Base-by-base conservation (phyloP, 1,140 invertebrate species). In the Hestina assimilis region DNA sequence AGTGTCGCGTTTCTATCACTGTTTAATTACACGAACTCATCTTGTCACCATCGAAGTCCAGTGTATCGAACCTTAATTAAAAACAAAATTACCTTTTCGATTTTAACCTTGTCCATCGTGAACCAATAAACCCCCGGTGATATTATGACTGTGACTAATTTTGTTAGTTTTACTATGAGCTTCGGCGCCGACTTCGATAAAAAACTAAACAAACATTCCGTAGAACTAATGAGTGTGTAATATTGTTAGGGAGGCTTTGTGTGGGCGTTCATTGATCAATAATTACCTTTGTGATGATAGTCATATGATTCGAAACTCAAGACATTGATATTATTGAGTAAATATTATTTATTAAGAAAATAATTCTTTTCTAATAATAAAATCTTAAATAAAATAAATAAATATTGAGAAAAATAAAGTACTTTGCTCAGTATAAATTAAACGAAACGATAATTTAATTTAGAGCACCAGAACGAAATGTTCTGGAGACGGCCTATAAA, bases 151-250 rank as follows among this genome's bases (percentile, higher is more conserved):
- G 80, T 82, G 72, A 79, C 77, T 81, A 79, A 85, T 87, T 81
- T 60, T 78, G 77, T 87, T 87, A 77, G 79, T 79, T 79, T 79
- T 76, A 69, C 72, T 63, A 62, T 20, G 59, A 42, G 56, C 41
- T 53, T 64, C 70, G 82, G 79, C 77, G 79, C 77, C 83, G 68
- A 61, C 61, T 65, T 51, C 63, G 50, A 67, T 75, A 79, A 80
- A 76, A 83, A 79, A 81, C 64, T 67, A 82, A 84, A 83, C 75
- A 83, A 81, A 79, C 62, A 70, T 79, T 70, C 71, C 63, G 63
- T 82, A 79, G 79, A 83, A 87, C 81, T 83, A 84, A 84, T 87
- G 70, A 75, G 78, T 79, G 78, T 79, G 68, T 81, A 81, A 86
- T 83, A 74, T 71, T 43, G 72, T 86, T 83, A 83, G 74, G 66